phyloP scores from a whole-genome alignment of 1,140 invertebrate species.

The Archegozetes longisetosus region DNA sequence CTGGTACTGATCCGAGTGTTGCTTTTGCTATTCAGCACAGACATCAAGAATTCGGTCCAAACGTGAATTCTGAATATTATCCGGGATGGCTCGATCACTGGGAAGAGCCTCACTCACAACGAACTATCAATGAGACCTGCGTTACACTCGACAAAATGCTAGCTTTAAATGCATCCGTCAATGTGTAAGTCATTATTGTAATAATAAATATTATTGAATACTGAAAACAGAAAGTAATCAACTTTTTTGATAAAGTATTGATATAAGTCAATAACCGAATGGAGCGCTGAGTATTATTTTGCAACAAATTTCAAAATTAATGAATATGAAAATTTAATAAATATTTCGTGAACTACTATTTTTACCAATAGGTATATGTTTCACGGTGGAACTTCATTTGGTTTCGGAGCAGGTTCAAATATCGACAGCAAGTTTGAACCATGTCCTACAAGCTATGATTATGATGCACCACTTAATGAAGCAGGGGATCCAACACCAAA shows the following conservation, averaged over 20 bases:
- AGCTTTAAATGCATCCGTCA: constrained; percentile 47
- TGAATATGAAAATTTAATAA: too few species aligned
- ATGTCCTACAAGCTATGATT: constrained; percentile 35
- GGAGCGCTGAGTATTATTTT: background rate
- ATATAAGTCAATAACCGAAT: too few species aligned
- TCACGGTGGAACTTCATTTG: constrained; percentile 19
- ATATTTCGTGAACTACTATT: background rate
- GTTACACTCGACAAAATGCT: constrained; percentile 47
- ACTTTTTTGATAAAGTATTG: too few species aligned
- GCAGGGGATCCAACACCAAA: constrained; percentile 34
- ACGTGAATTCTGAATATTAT: constrained; percentile 29
- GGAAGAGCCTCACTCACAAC: constrained; percentile 20
- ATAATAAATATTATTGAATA: too few species aligned
- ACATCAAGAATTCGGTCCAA: constrained; percentile 24
- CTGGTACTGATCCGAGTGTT: constrained; percentile 13
- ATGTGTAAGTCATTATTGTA: constrained; percentile 54
- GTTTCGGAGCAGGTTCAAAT: constrained; percentile 25
- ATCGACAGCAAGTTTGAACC: constrained; percentile 17
- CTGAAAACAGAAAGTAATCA: too few species aligned
- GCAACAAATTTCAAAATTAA: too few species aligned
- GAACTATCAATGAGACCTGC: constrained; percentile 32
- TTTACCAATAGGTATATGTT: constrained; percentile 16
- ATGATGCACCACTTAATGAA: constrained; percentile 34
- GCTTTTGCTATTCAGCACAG: constrained; percentile 1
- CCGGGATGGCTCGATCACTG: constrained; percentile 28